Evolutionary conservation across 2,888 invertebrate genomes (phyloP).

Genomic region (Flexamia atlantica): DNA sequence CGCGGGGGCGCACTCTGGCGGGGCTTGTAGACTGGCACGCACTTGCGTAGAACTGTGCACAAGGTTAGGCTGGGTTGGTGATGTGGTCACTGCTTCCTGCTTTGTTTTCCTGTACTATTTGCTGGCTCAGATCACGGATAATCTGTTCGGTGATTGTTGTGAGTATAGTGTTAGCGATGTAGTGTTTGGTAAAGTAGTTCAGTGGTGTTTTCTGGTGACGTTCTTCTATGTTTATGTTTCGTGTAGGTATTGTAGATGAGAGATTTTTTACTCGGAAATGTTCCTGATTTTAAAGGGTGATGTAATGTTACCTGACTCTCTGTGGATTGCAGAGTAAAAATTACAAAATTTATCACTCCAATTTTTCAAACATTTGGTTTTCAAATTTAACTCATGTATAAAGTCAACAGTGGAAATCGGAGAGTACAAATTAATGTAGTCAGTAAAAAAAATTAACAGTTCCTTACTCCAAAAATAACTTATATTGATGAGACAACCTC

Average conservation of each 20-base stretch:
- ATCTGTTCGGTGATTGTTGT: constrained; percentile 27
- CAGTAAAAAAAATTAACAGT: too few relatives aligned
- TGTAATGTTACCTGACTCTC: not conserved
- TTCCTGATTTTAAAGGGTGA: not conserved
- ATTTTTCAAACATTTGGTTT: too few relatives aligned
- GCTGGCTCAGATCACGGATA: not conserved
- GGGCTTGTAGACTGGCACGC: not conserved
- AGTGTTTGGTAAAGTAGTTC: not conserved
- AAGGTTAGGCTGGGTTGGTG: constrained; percentile 28
- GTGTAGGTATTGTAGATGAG: not conserved
- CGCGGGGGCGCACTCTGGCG: not conserved
- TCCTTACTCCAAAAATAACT: too few relatives aligned
- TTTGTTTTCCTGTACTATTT: not conserved
- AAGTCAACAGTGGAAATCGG: too few relatives aligned
- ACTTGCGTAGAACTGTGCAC: not conserved
- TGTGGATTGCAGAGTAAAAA: too few relatives aligned
- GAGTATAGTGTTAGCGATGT: not conserved
- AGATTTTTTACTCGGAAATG: not conserved
- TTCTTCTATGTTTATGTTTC: constrained; percentile 6
- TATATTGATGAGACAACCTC: too few relatives aligned
- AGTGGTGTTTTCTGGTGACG: constrained; percentile 5
- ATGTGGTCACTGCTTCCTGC: not conserved
- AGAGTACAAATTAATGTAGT: too few relatives aligned
- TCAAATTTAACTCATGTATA: too few relatives aligned
- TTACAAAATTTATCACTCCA: too few relatives aligned